Conservation (phyloP, 2,797 vertebrate genomes). For the Lepilemur ruficaudatus region DNA sequence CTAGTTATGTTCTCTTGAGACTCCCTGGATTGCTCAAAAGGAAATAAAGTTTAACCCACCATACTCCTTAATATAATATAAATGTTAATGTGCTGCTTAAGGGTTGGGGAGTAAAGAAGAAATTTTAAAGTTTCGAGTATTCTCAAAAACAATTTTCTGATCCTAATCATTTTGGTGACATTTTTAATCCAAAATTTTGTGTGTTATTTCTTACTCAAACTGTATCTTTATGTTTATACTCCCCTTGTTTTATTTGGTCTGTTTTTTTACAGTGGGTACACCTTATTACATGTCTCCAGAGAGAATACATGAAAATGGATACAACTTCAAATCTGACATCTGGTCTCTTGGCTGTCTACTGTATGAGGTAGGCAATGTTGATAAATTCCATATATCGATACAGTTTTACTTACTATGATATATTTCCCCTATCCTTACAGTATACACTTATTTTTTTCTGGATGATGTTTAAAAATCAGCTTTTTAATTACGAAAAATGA, state of each 20-base stretch:
- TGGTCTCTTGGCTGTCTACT: constrained; percentile 98
- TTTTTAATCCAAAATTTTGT: not conserved
- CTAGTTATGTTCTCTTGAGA: not conserved
- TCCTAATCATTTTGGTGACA: not conserved
- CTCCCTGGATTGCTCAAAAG: not conserved
- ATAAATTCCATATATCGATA: constrained; percentile 6
- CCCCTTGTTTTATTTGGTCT: not conserved
- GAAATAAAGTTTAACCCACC: not conserved
- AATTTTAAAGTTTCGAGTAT: not conserved
- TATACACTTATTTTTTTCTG: not conserved
- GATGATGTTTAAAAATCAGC: not conserved
- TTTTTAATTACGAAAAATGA: not conserved
- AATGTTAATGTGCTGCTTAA: not conserved
- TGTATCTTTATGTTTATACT: not conserved
- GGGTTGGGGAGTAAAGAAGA: not conserved
- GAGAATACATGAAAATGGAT: constrained; percentile 90
- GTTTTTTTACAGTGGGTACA: constrained; percentile 93
- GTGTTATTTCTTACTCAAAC: not conserved
- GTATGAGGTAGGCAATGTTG: constrained; percentile 92
- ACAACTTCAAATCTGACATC: constrained; percentile 92
- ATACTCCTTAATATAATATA: not conserved
- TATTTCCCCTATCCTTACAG: not conserved
- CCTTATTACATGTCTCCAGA: constrained; percentile 93
- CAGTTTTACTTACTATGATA: not conserved
- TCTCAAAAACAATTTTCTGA: not conserved